These are phyloP conservation scores for Nudaria mundana DNA, from an alignment of 2,888 invertebrate genomes.

Conservation along the genomic window DNA sequence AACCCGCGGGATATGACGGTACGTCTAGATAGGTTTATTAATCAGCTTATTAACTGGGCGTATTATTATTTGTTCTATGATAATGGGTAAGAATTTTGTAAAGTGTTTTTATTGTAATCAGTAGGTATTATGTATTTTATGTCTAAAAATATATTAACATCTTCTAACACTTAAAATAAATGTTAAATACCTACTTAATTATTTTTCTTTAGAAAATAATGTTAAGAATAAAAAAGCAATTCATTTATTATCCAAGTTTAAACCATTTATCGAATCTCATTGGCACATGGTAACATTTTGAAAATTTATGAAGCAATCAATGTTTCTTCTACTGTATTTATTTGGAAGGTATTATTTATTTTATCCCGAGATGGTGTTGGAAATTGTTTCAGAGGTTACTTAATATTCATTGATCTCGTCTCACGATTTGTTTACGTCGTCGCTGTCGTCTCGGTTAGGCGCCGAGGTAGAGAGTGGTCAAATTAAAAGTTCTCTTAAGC, in stretches of 20 bases:
- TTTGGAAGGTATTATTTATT: conserved; percentile 68
- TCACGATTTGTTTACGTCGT: conserved; percentile 71
- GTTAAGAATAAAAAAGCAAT: conserved; percentile 35
- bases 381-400: conserved; percentile 70
- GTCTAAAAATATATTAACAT: no score
- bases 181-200: conserved; percentile 39
- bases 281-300: conserved; percentile 56
- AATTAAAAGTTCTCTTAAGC: conserved; percentile 53
- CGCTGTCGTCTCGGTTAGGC: conserved; percentile 59
- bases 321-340: conserved; percentile 64
- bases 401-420: conserved; percentile 76
- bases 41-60: no score
- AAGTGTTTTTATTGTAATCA: no score
- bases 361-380: conserved; percentile 60
- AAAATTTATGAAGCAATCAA: conserved; percentile 77
- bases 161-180: no score
- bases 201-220: conserved; percentile 45
- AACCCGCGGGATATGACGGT: no score
- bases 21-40: no score
- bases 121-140: no score
- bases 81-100: no score
- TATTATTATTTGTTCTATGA: no score
- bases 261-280: conserved; percentile 54
- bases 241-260: conserved; percentile 58
- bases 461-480: conserved; percentile 54